A percentile compares a stretch with the other conserved stretches of the same genome.
phyloP scores from a whole-genome alignment of 2,888 invertebrate species.

The Helleia helle region DNA sequence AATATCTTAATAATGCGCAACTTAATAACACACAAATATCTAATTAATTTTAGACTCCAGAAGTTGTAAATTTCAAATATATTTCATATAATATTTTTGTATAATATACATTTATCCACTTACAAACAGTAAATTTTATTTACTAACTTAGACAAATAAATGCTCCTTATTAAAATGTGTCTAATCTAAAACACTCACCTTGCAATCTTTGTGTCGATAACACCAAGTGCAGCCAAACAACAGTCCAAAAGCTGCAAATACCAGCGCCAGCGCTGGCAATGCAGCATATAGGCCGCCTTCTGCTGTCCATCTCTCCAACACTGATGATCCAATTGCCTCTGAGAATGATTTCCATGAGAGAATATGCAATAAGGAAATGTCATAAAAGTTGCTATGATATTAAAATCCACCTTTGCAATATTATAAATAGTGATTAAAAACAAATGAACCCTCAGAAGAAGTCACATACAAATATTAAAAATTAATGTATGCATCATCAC shows the following conservation, averaged over 20 bases:
- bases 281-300: constrained; percentile 40
- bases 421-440: no score
- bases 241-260: constrained; percentile 50
- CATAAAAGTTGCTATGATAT: no score
- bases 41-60: no score
- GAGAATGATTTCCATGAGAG: constrained; percentile 17
- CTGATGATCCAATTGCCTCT: constrained; percentile 35
- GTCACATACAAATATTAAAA: no score
- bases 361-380: no score
- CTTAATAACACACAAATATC: no score
- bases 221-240: constrained; percentile 69
- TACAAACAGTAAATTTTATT: neutral
- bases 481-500: no score
- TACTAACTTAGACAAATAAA: neutral
- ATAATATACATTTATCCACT: neutral
- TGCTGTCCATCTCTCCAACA: constrained; percentile 37
- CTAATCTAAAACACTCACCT: constrained; percentile 33
- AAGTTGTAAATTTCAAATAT: no score
- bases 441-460: no score
- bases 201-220: constrained; percentile 62
- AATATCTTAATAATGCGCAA: no score
- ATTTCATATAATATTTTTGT: neutral
- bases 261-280: constrained; percentile 58
- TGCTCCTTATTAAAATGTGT: neutral
- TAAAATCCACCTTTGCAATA: no score